phyloP scores from a whole-genome alignment of 2,797 vertebrate genomes.

The Pristis pectinata region DNA sequence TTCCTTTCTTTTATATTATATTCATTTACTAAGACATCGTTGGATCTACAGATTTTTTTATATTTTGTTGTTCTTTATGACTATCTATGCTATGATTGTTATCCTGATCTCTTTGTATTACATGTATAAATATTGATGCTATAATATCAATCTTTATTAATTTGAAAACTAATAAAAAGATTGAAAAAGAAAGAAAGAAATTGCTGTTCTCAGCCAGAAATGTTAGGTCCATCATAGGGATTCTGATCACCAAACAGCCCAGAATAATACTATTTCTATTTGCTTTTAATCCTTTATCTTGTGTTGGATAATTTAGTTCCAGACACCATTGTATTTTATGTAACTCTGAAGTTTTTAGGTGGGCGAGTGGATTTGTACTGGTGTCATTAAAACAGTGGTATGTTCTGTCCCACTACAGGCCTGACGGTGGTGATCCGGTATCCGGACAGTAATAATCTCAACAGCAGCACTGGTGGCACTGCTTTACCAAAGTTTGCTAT shows the following conservation, averaged over 20 bases:
- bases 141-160: too few relatives aligned
- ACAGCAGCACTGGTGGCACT: constrained; percentile 78
- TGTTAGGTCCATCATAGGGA: background rate
- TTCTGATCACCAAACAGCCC: background rate
- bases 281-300: background rate
- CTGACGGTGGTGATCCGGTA: constrained; percentile 89
- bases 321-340: background rate
- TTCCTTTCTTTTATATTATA: too few relatives aligned
- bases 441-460: constrained; percentile 89
- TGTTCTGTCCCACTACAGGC: constrained; percentile 56
- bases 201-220: background rate
- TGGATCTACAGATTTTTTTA: too few relatives aligned
- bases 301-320: background rate
- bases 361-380: background rate
- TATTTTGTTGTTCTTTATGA: too few relatives aligned
- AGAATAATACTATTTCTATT: background rate
- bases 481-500: constrained; percentile 94
- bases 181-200: too few relatives aligned
- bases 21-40: too few relatives aligned
- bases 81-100: too few relatives aligned
- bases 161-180: too few relatives aligned
- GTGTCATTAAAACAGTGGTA: background rate
- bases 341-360: background rate
- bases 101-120: too few relatives aligned
- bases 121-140: too few relatives aligned